A percentile compares a stretch with the other conserved stretches of the same genome.
Evolutionary conservation across 2,797 vertebrate genomes (phyloP).

Genomic region (Onychomys leucogaster): DNA sequence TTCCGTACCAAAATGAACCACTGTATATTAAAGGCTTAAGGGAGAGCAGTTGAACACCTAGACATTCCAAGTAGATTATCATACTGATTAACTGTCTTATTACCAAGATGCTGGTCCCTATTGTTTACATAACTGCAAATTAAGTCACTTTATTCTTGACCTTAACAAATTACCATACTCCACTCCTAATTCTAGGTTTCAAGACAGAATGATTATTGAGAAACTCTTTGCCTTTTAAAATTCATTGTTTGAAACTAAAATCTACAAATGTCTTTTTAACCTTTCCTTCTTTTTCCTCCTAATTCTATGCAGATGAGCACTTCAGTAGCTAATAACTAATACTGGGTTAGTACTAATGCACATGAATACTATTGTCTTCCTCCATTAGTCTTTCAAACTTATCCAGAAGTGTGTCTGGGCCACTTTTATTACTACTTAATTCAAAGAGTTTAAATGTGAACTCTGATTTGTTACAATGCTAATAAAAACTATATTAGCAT

Average conservation of each 20-base stretch:
- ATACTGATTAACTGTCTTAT: slow-evolving; percentile 34
- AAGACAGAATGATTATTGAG: slow-evolving; percentile 23
- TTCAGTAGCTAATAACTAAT: slow-evolving; percentile 27
- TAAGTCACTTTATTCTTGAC: slow-evolving; percentile 64
- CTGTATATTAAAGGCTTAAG: slow-evolving; percentile 49
- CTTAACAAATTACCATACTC: slow-evolving; percentile 50
- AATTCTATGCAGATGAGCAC: slow-evolving; percentile 50
- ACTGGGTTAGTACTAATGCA: neutral
- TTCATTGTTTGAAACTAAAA: slow-evolving; percentile 50
- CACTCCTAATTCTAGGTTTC: slow-evolving; percentile 50
- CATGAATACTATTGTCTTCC: neutral
- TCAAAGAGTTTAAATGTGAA: slow-evolving; percentile 6
- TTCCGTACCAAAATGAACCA: slow-evolving; percentile 61
- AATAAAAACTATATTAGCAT: slow-evolving; percentile 39
- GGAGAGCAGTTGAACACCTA: slow-evolving; percentile 10
- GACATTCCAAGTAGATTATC: slow-evolving; percentile 19
- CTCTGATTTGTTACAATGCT: neutral
- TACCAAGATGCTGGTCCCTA: slow-evolving; percentile 4
- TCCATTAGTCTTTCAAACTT: slow-evolving; percentile 31
- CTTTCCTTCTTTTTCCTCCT: slow-evolving; percentile 44
- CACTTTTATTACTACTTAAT: neutral
- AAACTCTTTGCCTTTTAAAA: slow-evolving; percentile 54
- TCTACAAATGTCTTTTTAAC: slow-evolving; percentile 45
- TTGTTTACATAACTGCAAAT: slow-evolving; percentile 61
- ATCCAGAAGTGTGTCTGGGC: neutral